phyloP scores from a whole-genome alignment of 2,888 invertebrate genomes.

The Latrodectus elegans region DNA sequence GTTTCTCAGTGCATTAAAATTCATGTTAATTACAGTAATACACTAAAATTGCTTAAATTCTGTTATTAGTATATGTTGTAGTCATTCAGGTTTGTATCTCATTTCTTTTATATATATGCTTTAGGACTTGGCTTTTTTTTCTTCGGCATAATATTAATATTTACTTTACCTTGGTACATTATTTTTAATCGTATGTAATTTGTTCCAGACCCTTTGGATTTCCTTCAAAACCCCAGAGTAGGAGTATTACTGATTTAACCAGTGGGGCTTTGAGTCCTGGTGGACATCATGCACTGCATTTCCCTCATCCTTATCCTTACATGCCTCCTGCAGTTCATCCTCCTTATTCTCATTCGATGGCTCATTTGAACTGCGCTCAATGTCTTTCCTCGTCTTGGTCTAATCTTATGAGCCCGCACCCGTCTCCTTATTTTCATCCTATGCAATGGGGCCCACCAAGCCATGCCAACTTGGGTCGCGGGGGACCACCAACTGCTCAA shows the following conservation, averaged over 20 bases:
- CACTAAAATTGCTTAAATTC: no score
- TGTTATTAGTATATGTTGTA: no score
- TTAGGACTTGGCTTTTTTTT: no score
- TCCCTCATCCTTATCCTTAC: constrained; percentile 51
- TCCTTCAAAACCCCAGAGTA: constrained; percentile 52
- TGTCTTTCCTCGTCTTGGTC: constrained; percentile 74
- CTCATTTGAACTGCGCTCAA: constrained; percentile 81
- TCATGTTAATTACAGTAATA: no score
- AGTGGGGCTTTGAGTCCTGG: constrained; percentile 7
- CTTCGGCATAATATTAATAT: no score
- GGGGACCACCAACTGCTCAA: not conserved
- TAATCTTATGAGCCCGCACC: constrained; percentile 59
- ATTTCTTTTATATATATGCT: no score
- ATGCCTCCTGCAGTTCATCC: constrained; percentile 79
- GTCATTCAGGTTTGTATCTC: no score
- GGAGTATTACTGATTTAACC: constrained; percentile 53
- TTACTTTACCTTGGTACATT: not conserved
- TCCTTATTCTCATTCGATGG: constrained; percentile 78
- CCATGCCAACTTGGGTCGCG: not conserved
- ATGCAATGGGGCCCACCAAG: constrained; percentile 62
- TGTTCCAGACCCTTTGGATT: constrained; percentile 49
- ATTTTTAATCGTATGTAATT: not conserved
- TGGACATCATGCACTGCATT: constrained; percentile 44
- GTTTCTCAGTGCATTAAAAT: no score
- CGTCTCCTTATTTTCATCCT: constrained; percentile 57